A percentile compares a stretch with the other conserved stretches of the same genome.
These are phyloP conservation scores for Noctua janthe DNA, from an alignment of 2,888 invertebrate genomes.

Conservation along the genomic window DNA sequence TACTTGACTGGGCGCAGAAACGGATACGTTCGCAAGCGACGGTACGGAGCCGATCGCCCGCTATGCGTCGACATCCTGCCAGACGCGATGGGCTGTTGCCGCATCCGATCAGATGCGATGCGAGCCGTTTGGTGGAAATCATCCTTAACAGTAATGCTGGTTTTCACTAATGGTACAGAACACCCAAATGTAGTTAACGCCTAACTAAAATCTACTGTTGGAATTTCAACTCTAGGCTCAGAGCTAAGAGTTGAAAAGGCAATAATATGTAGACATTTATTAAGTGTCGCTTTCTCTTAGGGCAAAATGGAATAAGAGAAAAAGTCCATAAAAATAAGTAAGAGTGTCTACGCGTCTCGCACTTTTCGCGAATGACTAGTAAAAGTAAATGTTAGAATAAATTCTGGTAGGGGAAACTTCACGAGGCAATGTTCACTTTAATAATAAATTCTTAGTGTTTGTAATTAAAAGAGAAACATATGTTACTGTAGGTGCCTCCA, in stretches of 20 bases:
- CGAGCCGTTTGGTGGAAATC: too few relatives aligned
- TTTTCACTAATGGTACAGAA: background rate
- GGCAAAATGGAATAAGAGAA: slow-evolving; percentile 22
- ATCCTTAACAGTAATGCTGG: slow-evolving; percentile 10
- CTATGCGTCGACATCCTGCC: too few relatives aligned
- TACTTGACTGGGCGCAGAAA: too few relatives aligned
- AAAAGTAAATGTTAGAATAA: slow-evolving; percentile 27
- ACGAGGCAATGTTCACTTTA: slow-evolving; percentile 24
- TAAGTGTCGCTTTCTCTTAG: background rate
- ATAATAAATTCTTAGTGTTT: slow-evolving; percentile 43
- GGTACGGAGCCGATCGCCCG: too few relatives aligned
- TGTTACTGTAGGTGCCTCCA: background rate
- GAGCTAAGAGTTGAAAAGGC: background rate
- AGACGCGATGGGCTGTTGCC: too few relatives aligned
- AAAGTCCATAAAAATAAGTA: slow-evolving; percentile 49
- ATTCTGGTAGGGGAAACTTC: slow-evolving; percentile 17
- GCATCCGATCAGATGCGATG: too few relatives aligned
- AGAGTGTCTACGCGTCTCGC: slow-evolving; percentile 28
- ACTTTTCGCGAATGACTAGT: slow-evolving; percentile 15
- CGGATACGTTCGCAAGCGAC: too few relatives aligned
- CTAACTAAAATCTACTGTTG: background rate
- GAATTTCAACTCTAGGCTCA: background rate
- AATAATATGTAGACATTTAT: background rate
- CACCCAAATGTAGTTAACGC: background rate
- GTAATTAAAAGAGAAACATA: slow-evolving; percentile 45